Evolutionary conservation across 2,888 invertebrate species (phyloP), one percentile per base, ranked within the genome.

Genomic region (Oegoconia quadripuncta): DNA sequence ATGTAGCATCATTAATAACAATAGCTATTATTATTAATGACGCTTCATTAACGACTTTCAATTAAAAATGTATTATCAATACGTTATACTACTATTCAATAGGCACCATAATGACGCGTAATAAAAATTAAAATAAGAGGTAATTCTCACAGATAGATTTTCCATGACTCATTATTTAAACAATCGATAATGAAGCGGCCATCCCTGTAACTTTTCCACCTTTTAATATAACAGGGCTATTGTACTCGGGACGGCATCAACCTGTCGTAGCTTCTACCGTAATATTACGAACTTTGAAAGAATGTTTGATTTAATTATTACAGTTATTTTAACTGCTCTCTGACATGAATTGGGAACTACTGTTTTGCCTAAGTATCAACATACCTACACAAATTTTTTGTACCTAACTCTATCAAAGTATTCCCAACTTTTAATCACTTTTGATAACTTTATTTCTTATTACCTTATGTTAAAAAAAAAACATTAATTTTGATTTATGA

Each of bases 231-330:
- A 68, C 57, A 62, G 61, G 64, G 72, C 66, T 60, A 64, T 52
- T 48, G 51, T 55, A 58, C 59, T 65, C 46, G 55, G 65, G 61
- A 60, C 64, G 65, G 62, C 72, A 75, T 64, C 57, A 62, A 68
- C 72, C 64, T 71, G 74, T 74, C 71, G 69, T 71, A 66, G 59
- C 62, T 63, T 64, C 58, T 57, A 65, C 63, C 71, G 55, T 70
- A 72, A 74, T 73, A 75, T 74, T 71, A 53, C 57, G 48, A 59
- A 59, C 71, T 60, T 69, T 66, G 56, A 74, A 74, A 74, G 73
- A 74, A 75, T 71, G 71, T 63, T 59, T 69, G 69, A 74, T 77
- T 80, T 79, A 77, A 79, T 79, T 80, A 81, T 65, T 62, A 64
- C 65, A 60, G 64, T 67, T 62, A 67, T 70, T 69, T 64, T 66